These are phyloP conservation scores for Dolichallabes microphthalmus DNA, from an alignment of 2,113 vertebrate species.

Conservation along the genomic window DNA sequence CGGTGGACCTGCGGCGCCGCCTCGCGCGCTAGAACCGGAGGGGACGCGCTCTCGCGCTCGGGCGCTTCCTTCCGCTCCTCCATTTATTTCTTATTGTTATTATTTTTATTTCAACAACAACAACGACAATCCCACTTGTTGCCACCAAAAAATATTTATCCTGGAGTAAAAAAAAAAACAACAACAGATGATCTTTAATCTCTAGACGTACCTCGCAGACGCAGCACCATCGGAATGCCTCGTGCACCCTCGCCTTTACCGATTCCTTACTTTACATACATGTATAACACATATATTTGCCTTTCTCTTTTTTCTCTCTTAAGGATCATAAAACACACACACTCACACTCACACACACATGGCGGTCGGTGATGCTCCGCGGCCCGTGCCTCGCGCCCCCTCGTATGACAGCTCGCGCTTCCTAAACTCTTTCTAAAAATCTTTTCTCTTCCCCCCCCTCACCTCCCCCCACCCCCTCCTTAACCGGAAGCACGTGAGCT, in stretches of 20 bases:
- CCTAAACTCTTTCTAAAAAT: slow-evolving; percentile 84
- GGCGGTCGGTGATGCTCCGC: slow-evolving; percentile 64
- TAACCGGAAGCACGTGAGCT: slow-evolving; percentile 89
- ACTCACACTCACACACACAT: slow-evolving; percentile 70
- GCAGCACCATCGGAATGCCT: slow-evolving; percentile 40
- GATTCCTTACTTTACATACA: not conserved
- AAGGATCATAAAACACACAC: slow-evolving; percentile 69
- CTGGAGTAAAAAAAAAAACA: not conserved
- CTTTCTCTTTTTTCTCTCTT: slow-evolving; percentile 51
- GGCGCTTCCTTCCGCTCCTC: slow-evolving; percentile 81
- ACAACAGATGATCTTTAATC: not conserved
- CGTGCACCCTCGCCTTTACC: not conserved
- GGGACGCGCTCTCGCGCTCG: slow-evolving; percentile 81
- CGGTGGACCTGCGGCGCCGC: slow-evolving; percentile 82
- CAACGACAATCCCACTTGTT: slow-evolving; percentile 74
- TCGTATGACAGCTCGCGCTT: slow-evolving; percentile 82
- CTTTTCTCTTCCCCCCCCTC: slow-evolving; percentile 60
- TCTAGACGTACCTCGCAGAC: not conserved
- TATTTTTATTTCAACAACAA: slow-evolving; percentile 58
- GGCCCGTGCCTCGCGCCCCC: slow-evolving; percentile 68
- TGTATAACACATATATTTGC: slow-evolving; percentile 23
- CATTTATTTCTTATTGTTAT: slow-evolving; percentile 66
- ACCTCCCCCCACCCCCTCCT: slow-evolving; percentile 57
- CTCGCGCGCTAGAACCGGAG: slow-evolving; percentile 76
- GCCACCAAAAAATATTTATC: slow-evolving; percentile 43